Evolutionary conservation across 2,888 invertebrate genomes (phyloP).

Genomic region (Prosopocoilus inquinatus): DNA sequence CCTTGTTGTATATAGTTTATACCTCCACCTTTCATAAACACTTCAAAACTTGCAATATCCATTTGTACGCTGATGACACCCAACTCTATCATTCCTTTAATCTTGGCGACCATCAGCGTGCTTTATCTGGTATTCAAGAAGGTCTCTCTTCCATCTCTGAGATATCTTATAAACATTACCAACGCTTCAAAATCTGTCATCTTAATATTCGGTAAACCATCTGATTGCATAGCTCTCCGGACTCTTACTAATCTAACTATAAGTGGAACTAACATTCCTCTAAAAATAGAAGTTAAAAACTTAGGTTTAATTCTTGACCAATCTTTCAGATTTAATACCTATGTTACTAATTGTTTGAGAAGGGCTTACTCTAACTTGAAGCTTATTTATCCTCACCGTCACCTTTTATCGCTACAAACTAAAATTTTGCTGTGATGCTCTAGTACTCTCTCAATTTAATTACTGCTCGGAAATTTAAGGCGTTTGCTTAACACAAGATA

Average conservation of each 20-base stretch:
- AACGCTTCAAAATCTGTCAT: slow-evolving; percentile 16
- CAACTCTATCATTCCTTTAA: too few relatives aligned
- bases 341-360: slow-evolving; percentile 2
- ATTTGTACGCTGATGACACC: too few relatives aligned
- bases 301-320: slow-evolving; percentile 3
- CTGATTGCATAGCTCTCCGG: background rate
- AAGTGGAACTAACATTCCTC: background rate
- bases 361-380: slow-evolving; percentile 1
- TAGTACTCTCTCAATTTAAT: slow-evolving; percentile 6
- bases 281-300: background rate
- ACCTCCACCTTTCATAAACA: too few relatives aligned
- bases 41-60: too few relatives aligned
- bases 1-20: too few relatives aligned
- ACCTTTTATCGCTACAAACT: background rate
- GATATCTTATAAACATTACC: too few relatives aligned
- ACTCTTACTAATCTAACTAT: background rate
- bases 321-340: background rate
- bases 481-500: background rate
- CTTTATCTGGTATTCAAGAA: too few relatives aligned
- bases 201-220: slow-evolving; percentile 1
- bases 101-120: too few relatives aligned
- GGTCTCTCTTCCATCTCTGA: too few relatives aligned
- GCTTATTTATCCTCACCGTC: background rate
- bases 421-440: too few relatives aligned
- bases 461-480: slow-evolving; percentile 6